Evolutionary conservation across 2,888 invertebrate species (phyloP).

Genomic region (Trilocha varians): DNA sequence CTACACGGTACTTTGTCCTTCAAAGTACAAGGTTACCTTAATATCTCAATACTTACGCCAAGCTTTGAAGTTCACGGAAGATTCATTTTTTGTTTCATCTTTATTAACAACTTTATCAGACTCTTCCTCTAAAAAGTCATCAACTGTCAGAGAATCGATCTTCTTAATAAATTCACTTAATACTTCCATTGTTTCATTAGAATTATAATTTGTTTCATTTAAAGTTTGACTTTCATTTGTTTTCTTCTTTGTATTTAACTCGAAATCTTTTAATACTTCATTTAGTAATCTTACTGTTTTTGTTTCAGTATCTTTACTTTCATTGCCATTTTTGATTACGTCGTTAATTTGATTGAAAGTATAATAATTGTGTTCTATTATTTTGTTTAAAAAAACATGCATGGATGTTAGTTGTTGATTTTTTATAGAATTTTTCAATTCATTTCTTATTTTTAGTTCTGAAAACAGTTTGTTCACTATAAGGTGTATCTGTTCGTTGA

Average conservation of each 20-base stretch:
- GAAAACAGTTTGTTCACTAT: slow-evolving; percentile 26
- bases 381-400: slow-evolving; percentile 23
- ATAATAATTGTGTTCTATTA: slow-evolving; percentile 21
- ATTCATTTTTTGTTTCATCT: background rate
- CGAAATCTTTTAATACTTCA: slow-evolving; percentile 12
- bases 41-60: no score
- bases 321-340: slow-evolving; percentile 7
- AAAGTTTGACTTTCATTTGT: background rate
- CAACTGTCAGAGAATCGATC: slow-evolving; percentile 6
- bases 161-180: slow-evolving; percentile 5
- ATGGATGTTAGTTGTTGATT: slow-evolving; percentile 20
- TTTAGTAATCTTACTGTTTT: slow-evolving; percentile 15
- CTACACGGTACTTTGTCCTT: no score
- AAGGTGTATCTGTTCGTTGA: slow-evolving; percentile 18
- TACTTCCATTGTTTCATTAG: slow-evolving; percentile 5
- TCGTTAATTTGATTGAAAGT: slow-evolving; percentile 17
- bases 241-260: slow-evolving; percentile 2
- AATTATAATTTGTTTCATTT: slow-evolving; percentile 8
- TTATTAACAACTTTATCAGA: background rate
- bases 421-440: slow-evolving; percentile 15
- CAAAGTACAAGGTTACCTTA: no score
- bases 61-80: no score
- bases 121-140: slow-evolving; percentile 4
- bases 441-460: slow-evolving; percentile 18
- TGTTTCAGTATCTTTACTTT: slow-evolving; percentile 7